Percentiles rank a stretch among this genome's conserved stretches.
These are phyloP conservation scores for Blera fallax DNA, from an alignment of 2,888 invertebrate genomes.

Conservation along the genomic window DNA sequence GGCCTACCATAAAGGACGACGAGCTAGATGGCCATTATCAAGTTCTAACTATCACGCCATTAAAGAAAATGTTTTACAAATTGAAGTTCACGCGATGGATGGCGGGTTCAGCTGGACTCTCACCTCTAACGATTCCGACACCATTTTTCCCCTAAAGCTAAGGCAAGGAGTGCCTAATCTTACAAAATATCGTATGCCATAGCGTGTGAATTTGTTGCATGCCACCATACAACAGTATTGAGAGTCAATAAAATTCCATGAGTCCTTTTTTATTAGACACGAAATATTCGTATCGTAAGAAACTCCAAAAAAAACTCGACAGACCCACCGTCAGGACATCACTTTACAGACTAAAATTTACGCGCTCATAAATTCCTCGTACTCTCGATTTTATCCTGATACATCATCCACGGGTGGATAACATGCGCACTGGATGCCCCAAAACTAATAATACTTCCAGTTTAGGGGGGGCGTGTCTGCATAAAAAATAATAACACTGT, in stretches of 20 bases:
- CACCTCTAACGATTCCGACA: slow-evolving; percentile 1
- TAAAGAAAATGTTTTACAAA: slow-evolving; percentile 76
- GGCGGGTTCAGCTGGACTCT: slow-evolving; percentile 33
- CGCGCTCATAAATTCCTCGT: slow-evolving; percentile 10
- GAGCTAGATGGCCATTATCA: slow-evolving; percentile 41
- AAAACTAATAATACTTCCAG: slow-evolving; percentile 36
- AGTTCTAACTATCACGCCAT: slow-evolving; percentile 51
- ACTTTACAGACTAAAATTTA: slow-evolving; percentile 30
- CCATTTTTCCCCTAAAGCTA: slow-evolving; percentile 10
- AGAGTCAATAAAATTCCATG: not conserved
- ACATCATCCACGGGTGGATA: slow-evolving; percentile 42
- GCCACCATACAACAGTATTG: not conserved
- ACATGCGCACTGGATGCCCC: slow-evolving; percentile 50
- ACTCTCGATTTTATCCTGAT: slow-evolving; percentile 4
- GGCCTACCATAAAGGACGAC: not conserved
- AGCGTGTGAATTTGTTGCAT: slow-evolving; percentile 52
- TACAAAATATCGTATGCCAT: slow-evolving; percentile 19
- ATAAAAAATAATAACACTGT: slow-evolving; percentile 21
- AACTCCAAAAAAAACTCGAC: not conserved
- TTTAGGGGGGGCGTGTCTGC: slow-evolving; percentile 40
- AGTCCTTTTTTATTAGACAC: not conserved
- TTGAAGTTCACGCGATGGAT: slow-evolving; percentile 80
- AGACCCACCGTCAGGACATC: slow-evolving; percentile 14
- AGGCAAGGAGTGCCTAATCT: slow-evolving; percentile 34
- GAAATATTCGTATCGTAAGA: not conserved